Evolutionary conservation across 2,113 vertebrate genomes (phyloP).

Genomic region (Saccopteryx bilineata): DNA sequence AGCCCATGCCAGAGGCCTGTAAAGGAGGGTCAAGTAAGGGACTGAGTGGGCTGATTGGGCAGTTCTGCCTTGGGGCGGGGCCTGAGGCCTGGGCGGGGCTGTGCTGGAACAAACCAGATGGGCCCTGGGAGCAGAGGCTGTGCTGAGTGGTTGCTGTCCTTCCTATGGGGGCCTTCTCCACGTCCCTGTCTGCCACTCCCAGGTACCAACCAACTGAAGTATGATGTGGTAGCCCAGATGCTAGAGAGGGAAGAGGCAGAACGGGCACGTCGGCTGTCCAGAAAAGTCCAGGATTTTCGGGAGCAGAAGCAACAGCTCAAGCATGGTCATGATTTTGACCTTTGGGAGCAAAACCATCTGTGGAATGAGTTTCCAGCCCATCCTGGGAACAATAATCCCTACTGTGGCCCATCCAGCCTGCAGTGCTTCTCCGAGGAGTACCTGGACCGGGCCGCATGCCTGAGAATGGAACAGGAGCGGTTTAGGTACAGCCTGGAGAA

Average conservation of each 20-base stretch:
- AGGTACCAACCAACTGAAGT: slow-evolving; percentile 83
- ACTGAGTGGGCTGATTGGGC: slow-evolving; percentile 1
- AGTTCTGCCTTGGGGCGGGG: slow-evolving; percentile 29
- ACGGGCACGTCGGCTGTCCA: slow-evolving; percentile 78
- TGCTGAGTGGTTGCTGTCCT: not conserved
- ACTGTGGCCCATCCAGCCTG: slow-evolving; percentile 80
- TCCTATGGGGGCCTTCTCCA: slow-evolving; percentile 19
- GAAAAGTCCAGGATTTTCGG: slow-evolving; percentile 81
- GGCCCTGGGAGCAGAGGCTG: slow-evolving; percentile 30
- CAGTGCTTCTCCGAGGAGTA: slow-evolving; percentile 90
- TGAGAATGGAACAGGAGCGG: slow-evolving; percentile 88
- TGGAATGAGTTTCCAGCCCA: slow-evolving; percentile 71
- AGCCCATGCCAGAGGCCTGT: not conserved
- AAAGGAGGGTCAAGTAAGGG: not conserved
- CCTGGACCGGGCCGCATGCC: not conserved
- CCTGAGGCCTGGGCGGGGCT: not conserved
- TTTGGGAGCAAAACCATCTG: slow-evolving; percentile 80
- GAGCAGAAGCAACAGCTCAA: slow-evolving; percentile 85
- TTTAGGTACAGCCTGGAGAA: slow-evolving; percentile 83
- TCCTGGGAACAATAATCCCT: not conserved
- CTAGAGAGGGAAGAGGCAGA: slow-evolving; percentile 85
- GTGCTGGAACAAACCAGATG: not conserved
- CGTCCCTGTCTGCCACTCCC: slow-evolving; percentile 22
- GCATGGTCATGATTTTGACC: slow-evolving; percentile 82
- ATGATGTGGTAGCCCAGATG: slow-evolving; percentile 83